Base-by-base conservation (phyloP, 2,797 vertebrate genomes). In the Oreortyx pictus region DNA sequence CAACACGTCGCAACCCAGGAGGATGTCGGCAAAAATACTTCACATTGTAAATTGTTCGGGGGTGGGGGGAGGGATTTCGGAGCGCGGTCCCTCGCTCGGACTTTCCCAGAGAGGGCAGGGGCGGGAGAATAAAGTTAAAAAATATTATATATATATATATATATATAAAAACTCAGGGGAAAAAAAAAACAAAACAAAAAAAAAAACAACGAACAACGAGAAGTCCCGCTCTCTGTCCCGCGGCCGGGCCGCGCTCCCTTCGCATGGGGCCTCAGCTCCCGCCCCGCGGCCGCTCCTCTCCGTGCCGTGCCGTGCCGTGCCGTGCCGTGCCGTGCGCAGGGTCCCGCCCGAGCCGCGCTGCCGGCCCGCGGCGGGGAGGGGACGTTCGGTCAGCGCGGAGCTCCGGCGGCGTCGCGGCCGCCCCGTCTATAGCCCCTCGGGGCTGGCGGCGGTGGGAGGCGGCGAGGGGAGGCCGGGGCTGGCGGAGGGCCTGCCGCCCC, bases 401-500 rank as follows among this genome's bases (percentile, higher is more conserved):
- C 71, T 85, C 65, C 72, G 68, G 50, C 43, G 57, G 41, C 59
- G 4, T 27, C 64, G 12, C 39, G 72, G 23, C 71, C 65, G 25
- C 50, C 60, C 70, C 46, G 46, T 87, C 92, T 95, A 95, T 86
- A 92, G 86, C 31, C 65, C 70, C 64, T 95, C 94, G 11, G 91
- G 85, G 65, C 93, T 88, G 44, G 49, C 47, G 13, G 86, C 79
- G 10, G 67, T 68, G 31, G 80, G 16, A 13, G 89, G 76, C 67
- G 93, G 89, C 2, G 79, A 91, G 0, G 91, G 88, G 16, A 89
- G 86, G 43, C 92, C 86, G 46, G 97, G 86, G 3, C 96, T 73
- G 82, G 75, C 46, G 2, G 96, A 83, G 33, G 97, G 96, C 76
- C 98, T 98, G 97, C 98, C 98, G 75, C 98, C 98, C 64, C 98